Conservation (phyloP, 2,888 invertebrate genomes). For the Agrotis segetum region DNA sequence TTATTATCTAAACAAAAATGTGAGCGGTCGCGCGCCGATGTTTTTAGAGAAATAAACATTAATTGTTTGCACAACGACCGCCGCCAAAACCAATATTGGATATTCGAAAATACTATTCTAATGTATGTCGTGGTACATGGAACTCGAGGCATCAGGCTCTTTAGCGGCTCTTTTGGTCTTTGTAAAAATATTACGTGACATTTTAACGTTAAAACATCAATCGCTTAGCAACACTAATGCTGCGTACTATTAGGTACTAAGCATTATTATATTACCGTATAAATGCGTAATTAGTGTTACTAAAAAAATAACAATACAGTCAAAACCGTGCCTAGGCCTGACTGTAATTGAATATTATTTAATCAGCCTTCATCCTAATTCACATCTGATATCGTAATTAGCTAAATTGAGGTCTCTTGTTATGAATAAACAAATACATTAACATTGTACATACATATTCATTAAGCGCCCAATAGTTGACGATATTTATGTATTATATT, state of each 20-base stretch:
- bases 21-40: conserved; percentile 87
- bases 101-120: conserved; percentile 90
- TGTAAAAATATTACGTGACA: conserved; percentile 76
- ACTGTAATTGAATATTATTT: conserved; percentile 56
- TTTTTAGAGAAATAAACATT: conserved; percentile 90
- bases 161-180: conserved; percentile 87
- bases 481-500: conserved; percentile 79
- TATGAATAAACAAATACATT: conserved; percentile 78
- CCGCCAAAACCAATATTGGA: conserved; percentile 89
- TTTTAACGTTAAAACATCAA: conserved; percentile 63
- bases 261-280: background rate
- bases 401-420: conserved; percentile 75
- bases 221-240: conserved; percentile 44
- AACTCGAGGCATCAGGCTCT: conserved; percentile 83
- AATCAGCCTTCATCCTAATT: conserved; percentile 67
- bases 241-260: conserved; percentile 12
- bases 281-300: conserved; percentile 37
- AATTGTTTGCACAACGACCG: conserved; percentile 88
- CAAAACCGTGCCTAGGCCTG: conserved; percentile 37
- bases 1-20: conserved; percentile 89
- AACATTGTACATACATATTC: conserved; percentile 77
- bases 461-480: conserved; percentile 76
- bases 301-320: conserved; percentile 39
- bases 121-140: conserved; percentile 86
- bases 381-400: conserved; percentile 73